Conservation (phyloP, 2,888 invertebrate genomes). For the Protophormia terraenovae region DNA sequence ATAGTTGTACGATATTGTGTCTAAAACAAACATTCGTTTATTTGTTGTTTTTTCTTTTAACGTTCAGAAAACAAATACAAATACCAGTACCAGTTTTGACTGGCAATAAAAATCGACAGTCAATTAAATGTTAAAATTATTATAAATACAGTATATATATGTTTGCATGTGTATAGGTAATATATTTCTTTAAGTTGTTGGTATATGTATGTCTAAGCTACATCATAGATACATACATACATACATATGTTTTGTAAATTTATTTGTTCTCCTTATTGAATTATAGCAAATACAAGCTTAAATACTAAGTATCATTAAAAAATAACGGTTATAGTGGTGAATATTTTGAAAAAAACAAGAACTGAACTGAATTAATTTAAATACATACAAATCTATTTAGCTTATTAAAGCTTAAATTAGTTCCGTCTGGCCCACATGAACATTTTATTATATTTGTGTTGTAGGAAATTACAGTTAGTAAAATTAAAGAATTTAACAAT, state of each 20-base stretch:
- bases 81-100: conserved; percentile 22
- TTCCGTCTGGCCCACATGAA: not conserved
- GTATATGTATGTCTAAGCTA: no score
- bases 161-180: not conserved
- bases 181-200: no score
- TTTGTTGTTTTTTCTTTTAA: not conserved
- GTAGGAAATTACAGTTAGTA: not conserved
- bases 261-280: not conserved
- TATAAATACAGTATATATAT: not conserved
- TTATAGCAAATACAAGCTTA: not conserved
- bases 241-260: not conserved
- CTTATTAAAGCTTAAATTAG: not conserved
- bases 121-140: conserved; percentile 38
- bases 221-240: not conserved
- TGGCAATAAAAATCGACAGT: conserved; percentile 25
- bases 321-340: conserved; percentile 7
- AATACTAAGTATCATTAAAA: not conserved
- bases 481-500: not conserved
- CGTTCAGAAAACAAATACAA: not conserved
- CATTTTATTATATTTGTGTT: not conserved
- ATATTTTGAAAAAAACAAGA: not conserved
- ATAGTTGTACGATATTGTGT: not conserved
- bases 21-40: not conserved
- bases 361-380: not conserved
- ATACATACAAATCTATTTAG: not conserved